Conservation (phyloP, 2,888 invertebrate genomes). For the Yponomeuta malinellus region DNA sequence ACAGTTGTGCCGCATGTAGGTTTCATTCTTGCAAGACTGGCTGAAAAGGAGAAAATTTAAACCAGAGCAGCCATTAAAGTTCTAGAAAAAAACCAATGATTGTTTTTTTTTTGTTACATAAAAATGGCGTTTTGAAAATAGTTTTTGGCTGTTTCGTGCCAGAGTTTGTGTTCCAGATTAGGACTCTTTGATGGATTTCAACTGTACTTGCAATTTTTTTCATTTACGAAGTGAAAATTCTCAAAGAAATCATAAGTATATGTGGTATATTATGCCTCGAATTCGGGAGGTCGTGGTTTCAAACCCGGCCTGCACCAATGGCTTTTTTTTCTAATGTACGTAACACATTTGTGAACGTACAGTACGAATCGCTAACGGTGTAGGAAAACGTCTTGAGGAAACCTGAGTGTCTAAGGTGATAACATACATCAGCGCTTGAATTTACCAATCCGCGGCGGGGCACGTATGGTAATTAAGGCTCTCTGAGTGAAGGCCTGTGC, state of each 20-base stretch:
- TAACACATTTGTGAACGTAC: neutral
- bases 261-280: neutral
- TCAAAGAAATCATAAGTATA: neutral
- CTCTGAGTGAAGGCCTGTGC: too few relatives aligned
- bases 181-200: neutral
- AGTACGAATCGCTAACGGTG: too few relatives aligned
- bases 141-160: neutral
- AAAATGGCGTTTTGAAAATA: too few relatives aligned
- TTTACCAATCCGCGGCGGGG: too few relatives aligned
- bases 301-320: neutral
- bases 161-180: neutral
- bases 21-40: neutral
- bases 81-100: too few relatives aligned
- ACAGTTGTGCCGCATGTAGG: neutral
- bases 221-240: too few relatives aligned
- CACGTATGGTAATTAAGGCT: too few relatives aligned
- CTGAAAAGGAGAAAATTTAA: neutral
- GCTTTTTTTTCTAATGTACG: neutral
- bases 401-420: too few relatives aligned
- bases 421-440: too few relatives aligned
- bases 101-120: too few relatives aligned
- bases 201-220: neutral
- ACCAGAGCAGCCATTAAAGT: neutral
- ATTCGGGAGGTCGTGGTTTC: neutral
- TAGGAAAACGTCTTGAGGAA: too few relatives aligned